Percentiles rank a stretch among this genome's conserved stretches.
phyloP scores from a whole-genome alignment of 2,113 vertebrate species.

The Emydocephalus ijimae region DNA sequence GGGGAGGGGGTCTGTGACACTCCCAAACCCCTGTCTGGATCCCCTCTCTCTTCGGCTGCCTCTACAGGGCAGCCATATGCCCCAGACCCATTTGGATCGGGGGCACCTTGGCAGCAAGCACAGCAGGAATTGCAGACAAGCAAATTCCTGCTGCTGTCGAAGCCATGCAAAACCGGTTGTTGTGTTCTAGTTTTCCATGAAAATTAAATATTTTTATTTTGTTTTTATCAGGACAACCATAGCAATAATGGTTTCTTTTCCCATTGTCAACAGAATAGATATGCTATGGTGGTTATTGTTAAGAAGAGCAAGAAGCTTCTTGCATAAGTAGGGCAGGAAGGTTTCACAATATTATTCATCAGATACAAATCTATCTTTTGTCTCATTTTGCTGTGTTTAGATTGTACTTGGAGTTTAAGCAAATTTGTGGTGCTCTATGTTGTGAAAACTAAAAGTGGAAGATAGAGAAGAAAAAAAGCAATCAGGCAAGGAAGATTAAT shows the following conservation, averaged over 20 bases:
- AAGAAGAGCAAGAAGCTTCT: constrained; percentile 28
- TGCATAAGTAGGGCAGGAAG: neutral
- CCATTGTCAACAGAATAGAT: constrained; percentile 33
- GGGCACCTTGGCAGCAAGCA: too few species aligned
- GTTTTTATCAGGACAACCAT: neutral
- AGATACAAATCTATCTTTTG: neutral
- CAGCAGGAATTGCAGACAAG: too few species aligned
- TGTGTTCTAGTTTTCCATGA: neutral
- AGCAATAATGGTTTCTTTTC: neutral
- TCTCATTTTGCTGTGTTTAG: constrained; percentile 30
- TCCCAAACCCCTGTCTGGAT: too few species aligned
- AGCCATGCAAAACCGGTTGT: too few species aligned
- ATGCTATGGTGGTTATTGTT: constrained; percentile 11
- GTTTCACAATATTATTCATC: constrained; percentile 29
- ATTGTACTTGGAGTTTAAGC: constrained; percentile 38
- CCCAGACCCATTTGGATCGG: too few species aligned
- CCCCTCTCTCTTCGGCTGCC: too few species aligned
- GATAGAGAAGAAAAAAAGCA: constrained; percentile 34
- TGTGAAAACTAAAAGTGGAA: constrained; percentile 48
- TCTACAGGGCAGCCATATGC: too few species aligned
- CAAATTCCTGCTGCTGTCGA: too few species aligned
- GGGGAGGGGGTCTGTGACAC: too few species aligned
- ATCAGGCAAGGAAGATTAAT: constrained; percentile 55
- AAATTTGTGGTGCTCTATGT: constrained; percentile 27
- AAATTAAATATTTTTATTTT: neutral